A percentile compares a stretch with the other conserved stretches of the same genome.
Evolutionary conservation across 2,888 invertebrate species (phyloP).

Genomic region (Synanthedon formicaeformis): DNA sequence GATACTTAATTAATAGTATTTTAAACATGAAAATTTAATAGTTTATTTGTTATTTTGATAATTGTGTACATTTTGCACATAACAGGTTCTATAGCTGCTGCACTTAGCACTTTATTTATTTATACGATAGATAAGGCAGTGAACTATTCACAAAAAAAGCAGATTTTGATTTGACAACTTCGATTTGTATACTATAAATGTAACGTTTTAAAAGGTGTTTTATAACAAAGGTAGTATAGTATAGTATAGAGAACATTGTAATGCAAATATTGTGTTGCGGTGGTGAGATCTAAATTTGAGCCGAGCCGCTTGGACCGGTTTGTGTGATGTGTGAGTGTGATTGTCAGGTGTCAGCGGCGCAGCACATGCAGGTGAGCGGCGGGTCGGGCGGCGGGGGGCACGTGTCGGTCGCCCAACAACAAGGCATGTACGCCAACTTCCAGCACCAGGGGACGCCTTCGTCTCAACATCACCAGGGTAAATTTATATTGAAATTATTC

Average conservation of each 20-base stretch:
- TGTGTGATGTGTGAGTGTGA: constrained; percentile 2
- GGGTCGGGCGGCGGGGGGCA: constrained; percentile 19
- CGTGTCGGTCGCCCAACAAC: constrained; percentile 86
- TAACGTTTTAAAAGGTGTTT: too few relatives aligned
- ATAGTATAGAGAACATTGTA: not conserved
- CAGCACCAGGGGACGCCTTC: constrained; percentile 59
- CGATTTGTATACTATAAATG: too few relatives aligned
- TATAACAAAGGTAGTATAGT: too few relatives aligned
- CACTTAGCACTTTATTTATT: too few relatives aligned
- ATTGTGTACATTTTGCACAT: too few relatives aligned
- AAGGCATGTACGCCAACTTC: constrained; percentile 79
- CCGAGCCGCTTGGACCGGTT: not conserved
- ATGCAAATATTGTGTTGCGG: not conserved
- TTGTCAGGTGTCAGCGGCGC: constrained; percentile 85
- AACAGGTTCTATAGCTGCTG: too few relatives aligned
- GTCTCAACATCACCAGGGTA: constrained; percentile 65
- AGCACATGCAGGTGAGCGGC: constrained; percentile 83
- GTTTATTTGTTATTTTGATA: too few relatives aligned
- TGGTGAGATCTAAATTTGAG: not conserved
- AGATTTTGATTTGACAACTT: too few relatives aligned
- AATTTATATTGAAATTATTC: constrained; percentile 1
- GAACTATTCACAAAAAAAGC: too few relatives aligned
- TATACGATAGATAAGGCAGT: too few relatives aligned
- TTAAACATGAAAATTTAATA: too few relatives aligned
- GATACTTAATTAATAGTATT: too few relatives aligned